phyloP scores from a whole-genome alignment of 2,888 invertebrate species.

The Eupsilia transversa region DNA sequence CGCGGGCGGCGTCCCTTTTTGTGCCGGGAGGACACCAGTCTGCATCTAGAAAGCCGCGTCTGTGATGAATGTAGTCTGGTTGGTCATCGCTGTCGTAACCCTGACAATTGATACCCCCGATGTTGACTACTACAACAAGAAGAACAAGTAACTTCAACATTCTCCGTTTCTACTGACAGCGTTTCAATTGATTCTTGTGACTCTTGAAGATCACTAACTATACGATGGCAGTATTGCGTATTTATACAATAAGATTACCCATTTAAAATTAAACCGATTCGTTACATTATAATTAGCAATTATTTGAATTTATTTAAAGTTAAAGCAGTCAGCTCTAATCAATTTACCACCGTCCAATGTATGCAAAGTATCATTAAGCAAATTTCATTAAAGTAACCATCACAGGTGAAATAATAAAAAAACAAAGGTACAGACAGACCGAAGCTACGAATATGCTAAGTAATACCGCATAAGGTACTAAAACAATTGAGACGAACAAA shows the following conservation, averaged over 20 bases:
- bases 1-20: fast-evolving
- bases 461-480: no score
- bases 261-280: not conserved
- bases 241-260: not conserved
- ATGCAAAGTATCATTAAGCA: no score
- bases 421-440: no score
- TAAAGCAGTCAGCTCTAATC: not conserved
- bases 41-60: fast-evolving
- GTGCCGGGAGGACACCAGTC: not conserved
- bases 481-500: no score
- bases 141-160: not conserved
- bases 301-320: not conserved
- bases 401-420: no score
- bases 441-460: no score
- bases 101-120: not conserved
- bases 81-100: not conserved
- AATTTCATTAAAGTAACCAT: not conserved
- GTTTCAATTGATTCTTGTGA: not conserved
- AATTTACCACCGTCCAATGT: not conserved
- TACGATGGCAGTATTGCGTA: no score
- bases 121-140: not conserved
- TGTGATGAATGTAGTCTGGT: fast-evolving
- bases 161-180: not conserved
- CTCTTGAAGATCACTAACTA: not conserved
- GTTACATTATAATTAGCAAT: not conserved